Conservation (phyloP, 2,113 vertebrate species). For the Machaerirhynchus nigripectus region DNA sequence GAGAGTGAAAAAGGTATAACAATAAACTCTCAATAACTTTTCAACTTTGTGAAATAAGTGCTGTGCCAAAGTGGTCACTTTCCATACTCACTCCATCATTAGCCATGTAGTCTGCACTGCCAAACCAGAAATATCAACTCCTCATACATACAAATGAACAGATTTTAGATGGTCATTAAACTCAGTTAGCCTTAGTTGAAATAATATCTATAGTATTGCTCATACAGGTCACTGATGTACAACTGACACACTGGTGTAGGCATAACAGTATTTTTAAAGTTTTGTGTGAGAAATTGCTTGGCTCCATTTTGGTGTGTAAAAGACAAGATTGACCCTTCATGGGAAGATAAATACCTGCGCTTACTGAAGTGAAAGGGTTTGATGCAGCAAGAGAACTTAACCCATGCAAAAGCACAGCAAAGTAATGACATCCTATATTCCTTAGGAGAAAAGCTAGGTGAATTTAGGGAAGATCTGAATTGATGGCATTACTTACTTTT, state of each 20-base stretch:
- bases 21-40: neutral
- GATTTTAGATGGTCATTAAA: neutral
- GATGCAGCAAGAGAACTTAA: neutral
- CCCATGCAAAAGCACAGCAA: neutral
- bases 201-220: neutral
- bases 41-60: rapidly evolving
- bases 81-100: neutral
- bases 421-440: neutral
- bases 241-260: neutral
- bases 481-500: neutral
- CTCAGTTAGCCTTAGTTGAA: neutral
- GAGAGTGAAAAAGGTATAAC: neutral
- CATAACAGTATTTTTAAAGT: neutral
- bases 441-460: neutral
- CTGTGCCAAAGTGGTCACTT: neutral
- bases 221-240: neutral
- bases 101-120: neutral
- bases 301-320: neutral
- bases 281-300: neutral
- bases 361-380: neutral
- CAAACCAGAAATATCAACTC: neutral
- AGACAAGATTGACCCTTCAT: neutral
- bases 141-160: neutral
- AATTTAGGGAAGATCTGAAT: neutral
- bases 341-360: neutral